Conservation (phyloP, 2,888 invertebrate genomes). For the Diarsia dahlii region DNA sequence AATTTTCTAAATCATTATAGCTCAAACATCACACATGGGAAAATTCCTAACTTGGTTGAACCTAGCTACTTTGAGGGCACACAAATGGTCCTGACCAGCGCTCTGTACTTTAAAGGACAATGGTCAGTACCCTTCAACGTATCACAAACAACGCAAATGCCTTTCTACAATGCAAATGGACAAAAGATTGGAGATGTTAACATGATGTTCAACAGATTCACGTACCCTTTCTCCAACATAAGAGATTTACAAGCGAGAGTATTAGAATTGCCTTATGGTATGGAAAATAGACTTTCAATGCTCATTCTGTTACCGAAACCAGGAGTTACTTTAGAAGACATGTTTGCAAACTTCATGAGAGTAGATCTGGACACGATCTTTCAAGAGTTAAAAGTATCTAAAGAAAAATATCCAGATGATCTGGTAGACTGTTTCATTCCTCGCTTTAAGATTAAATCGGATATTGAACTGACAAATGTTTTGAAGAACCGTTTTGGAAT, state of each 20-base stretch:
- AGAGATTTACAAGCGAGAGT: conserved; percentile 91
- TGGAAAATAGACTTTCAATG: conserved; percentile 91
- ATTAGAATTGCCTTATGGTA: conserved; percentile 93
- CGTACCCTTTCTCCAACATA: conserved; percentile 91
- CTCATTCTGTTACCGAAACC: conserved; percentile 92
- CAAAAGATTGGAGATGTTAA: conserved; percentile 90
- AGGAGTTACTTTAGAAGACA: conserved; percentile 86
- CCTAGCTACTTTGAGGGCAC: conserved; percentile 85
- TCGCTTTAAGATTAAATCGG: conserved; percentile 91
- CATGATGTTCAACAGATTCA: conserved; percentile 93
- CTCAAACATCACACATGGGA: conserved; percentile 78
- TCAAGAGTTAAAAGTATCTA: conserved; percentile 85
- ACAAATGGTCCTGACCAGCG: conserved; percentile 92
- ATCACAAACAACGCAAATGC: conserved; percentile 86
- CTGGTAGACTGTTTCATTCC: conserved; percentile 92
- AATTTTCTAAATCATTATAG: conserved; percentile 75
- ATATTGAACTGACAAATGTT: conserved; percentile 89
- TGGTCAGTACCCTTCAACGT: conserved; percentile 93
- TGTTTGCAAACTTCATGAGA: conserved; percentile 88
- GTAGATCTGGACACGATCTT: conserved; percentile 88
- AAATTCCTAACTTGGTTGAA: conserved; percentile 78
- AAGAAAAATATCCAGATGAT: conserved; percentile 90
- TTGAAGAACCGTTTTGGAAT: conserved; percentile 85
- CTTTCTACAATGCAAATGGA: conserved; percentile 91
- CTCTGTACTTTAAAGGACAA: conserved; percentile 93